A percentile compares a stretch with the other conserved stretches of the same genome.
These are phyloP conservation scores for Troilus luridus DNA, from an alignment of 2,888 invertebrate species.

Conservation along the genomic window DNA sequence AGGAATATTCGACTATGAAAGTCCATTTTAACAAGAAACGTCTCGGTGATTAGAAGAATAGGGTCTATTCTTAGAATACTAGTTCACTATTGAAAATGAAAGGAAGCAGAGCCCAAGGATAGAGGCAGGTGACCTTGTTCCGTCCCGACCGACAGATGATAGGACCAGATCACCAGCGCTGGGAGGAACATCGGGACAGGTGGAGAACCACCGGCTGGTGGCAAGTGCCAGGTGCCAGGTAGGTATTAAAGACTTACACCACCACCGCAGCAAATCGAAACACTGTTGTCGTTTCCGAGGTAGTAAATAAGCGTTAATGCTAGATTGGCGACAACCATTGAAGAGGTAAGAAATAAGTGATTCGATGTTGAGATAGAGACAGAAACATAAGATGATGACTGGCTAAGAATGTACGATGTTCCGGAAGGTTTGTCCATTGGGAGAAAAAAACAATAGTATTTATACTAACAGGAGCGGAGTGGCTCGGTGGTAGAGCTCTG, in stretches of 20 bases:
- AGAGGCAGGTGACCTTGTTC: neutral
- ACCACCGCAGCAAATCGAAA: neutral
- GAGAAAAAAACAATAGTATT: neutral
- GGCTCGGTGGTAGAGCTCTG: too few relatives aligned
- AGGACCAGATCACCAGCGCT: neutral
- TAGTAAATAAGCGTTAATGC: neutral
- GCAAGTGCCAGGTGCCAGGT: constrained; percentile 2
- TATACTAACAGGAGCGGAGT: too few relatives aligned
- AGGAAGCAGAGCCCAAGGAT: constrained; percentile 4
- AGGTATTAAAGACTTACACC: neutral
- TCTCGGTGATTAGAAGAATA: too few relatives aligned
- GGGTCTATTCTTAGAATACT: neutral
- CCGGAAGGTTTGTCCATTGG: neutral
- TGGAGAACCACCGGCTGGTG: constrained; percentile 2
- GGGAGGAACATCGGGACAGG: neutral
- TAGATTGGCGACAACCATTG: neutral
- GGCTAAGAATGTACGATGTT: neutral
- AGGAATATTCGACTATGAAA: too few relatives aligned
- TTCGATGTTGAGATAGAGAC: neutral
- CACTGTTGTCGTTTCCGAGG: neutral
- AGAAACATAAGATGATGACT: neutral
- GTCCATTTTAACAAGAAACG: neutral
- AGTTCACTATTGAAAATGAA: neutral
- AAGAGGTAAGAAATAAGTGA: too few relatives aligned
- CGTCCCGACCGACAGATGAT: constrained; percentile 10